phyloP scores from a whole-genome alignment of 2,888 invertebrate genomes.

The Thera obeliscata region DNA sequence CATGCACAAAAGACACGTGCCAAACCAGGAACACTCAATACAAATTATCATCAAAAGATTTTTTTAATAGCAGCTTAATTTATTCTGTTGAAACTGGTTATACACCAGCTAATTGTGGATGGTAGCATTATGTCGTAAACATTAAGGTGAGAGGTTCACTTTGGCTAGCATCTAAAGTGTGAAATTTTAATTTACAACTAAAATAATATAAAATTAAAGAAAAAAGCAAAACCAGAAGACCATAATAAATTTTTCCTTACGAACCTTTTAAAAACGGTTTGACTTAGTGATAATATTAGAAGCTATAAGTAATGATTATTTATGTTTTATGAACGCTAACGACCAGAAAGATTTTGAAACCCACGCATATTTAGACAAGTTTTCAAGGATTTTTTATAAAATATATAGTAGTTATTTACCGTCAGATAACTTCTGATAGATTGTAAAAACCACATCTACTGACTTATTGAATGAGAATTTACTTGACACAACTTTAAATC shows the following conservation, averaged over 20 bases:
- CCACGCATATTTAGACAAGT: constrained; percentile 59
- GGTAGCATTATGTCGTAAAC: constrained; percentile 47
- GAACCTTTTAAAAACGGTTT: too few relatives aligned
- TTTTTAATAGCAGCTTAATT: constrained; percentile 31
- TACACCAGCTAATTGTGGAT: constrained; percentile 40
- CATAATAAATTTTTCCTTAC: too few relatives aligned
- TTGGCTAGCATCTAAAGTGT: too few relatives aligned
- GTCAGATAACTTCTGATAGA: constrained; percentile 62
- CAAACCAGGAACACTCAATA: constrained; percentile 37
- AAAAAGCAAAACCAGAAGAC: too few relatives aligned
- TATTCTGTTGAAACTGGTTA: constrained; percentile 41
- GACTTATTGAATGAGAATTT: constrained; percentile 43
- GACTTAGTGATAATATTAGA: constrained; percentile 35
- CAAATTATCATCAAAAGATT: constrained; percentile 34
- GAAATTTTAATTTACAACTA: too few relatives aligned
- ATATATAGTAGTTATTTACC: constrained; percentile 32
- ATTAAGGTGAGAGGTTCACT: too few relatives aligned
- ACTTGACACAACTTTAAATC: too few relatives aligned
- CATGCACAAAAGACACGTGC: constrained; percentile 45
- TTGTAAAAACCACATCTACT: constrained; percentile 57
- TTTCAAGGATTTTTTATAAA: constrained; percentile 54
- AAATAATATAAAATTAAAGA: not conserved
- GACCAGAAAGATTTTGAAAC: constrained; percentile 58
- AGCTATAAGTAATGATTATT: constrained; percentile 50
- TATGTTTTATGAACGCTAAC: constrained; percentile 43